These are phyloP conservation scores for Taenaris catops DNA, from an alignment of 2,888 invertebrate genomes.

Conservation along the genomic window DNA sequence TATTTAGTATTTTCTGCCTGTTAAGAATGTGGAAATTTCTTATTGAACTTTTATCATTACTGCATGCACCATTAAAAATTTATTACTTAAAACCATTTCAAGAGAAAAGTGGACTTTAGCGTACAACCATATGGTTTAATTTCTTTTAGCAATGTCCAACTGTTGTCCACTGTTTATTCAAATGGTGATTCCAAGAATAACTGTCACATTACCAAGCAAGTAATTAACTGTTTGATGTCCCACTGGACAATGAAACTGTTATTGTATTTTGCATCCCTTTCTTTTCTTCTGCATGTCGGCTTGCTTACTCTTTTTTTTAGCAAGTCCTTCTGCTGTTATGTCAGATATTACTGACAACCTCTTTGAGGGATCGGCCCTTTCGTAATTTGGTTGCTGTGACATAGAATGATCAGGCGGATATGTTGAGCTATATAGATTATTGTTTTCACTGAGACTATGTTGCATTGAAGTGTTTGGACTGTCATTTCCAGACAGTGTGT, in stretches of 20 bases:
- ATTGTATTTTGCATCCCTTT: conserved; percentile 71
- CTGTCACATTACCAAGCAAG: conserved; percentile 9
- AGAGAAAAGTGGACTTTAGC: neutral
- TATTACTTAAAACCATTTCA: too few relatives aligned
- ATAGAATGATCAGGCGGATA: conserved; percentile 46
- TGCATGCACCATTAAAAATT: too few relatives aligned
- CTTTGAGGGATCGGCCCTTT: conserved; percentile 48
- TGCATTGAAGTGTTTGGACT: conserved; percentile 37
- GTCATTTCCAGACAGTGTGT: conserved; percentile 35
- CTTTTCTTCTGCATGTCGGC: conserved; percentile 59
- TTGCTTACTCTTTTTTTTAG: conserved; percentile 65
- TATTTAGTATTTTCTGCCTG: too few relatives aligned
- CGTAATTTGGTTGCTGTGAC: conserved; percentile 30
- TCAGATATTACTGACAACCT: conserved; percentile 69
- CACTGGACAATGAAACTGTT: conserved; percentile 21
- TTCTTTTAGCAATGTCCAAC: neutral
- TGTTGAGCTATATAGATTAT: conserved; percentile 58
- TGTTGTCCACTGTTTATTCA: neutral
- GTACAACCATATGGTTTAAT: neutral
- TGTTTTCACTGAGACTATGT: conserved; percentile 69
- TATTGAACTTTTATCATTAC: too few relatives aligned
- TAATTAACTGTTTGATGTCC: conserved; percentile 8
- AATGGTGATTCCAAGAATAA: conserved; percentile 7
- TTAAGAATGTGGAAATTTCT: too few relatives aligned
- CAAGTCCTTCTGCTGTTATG: conserved; percentile 63